These are phyloP conservation scores for Hydractinia echinata DNA, from an alignment of 30 jellyfish, hydroid and myxozoan species.

Conservation along the genomic window DNA sequence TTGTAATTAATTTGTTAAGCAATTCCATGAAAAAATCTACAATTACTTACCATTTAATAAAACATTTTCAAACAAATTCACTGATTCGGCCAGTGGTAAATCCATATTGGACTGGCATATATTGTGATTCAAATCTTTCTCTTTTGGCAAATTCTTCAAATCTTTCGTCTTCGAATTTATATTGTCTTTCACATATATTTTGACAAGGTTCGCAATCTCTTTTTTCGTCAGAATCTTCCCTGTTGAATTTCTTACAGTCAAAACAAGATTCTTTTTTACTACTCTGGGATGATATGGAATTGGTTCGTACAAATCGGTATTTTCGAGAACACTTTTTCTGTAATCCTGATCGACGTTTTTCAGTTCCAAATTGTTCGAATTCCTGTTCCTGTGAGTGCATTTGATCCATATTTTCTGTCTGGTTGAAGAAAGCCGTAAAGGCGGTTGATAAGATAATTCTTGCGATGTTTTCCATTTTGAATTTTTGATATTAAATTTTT, in stretches of 20 bases:
- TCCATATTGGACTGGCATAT: slow-evolving; percentile 5
- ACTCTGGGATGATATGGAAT: neutral
- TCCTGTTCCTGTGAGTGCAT: neutral
- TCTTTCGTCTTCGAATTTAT: neutral
- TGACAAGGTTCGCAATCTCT: no score
- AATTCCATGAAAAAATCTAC: neutral
- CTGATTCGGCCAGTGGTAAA: neutral
- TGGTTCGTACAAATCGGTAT: neutral
- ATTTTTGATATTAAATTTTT: neutral
- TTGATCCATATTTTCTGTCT: neutral
- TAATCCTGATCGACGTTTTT: no score
- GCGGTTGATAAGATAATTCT: neutral
- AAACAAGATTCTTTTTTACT: no score
- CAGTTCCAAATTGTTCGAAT: neutral
- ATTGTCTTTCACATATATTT: no score
- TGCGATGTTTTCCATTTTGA: slow-evolving; percentile 9
- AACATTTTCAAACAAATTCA: neutral
- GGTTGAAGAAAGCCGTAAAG: slow-evolving; percentile 11
- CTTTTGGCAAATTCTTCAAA: neutral
- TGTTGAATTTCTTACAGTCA: no score
- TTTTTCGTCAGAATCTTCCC: no score
- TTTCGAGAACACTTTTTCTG: neutral
- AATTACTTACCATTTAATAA: no score
- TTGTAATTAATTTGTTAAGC: neutral
- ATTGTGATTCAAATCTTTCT: slow-evolving; percentile 6